Evolutionary conservation across 2,888 invertebrate genomes (phyloP).

Genomic region (Lucinisca nassula): DNA sequence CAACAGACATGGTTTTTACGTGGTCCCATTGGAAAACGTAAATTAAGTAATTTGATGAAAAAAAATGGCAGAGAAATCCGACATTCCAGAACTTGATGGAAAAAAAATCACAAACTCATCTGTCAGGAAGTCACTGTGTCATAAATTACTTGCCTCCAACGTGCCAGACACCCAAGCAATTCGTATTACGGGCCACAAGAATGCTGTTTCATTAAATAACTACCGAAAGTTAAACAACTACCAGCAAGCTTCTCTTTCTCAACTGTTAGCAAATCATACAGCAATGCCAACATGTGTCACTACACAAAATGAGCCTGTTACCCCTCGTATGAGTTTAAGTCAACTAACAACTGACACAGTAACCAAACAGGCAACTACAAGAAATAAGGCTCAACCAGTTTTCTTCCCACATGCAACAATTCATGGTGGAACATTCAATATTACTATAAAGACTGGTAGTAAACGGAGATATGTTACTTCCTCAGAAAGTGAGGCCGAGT

Average conservation of each 20-base stretch:
- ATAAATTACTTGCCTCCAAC: conserved; percentile 20
- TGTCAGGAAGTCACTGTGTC: conserved; percentile 18
- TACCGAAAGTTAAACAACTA: conserved; percentile 12
- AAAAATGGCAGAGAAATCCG: conserved; percentile 15
- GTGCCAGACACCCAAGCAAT: conserved; percentile 29
- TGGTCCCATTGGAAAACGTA: conserved; percentile 5
- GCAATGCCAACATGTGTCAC: neutral
- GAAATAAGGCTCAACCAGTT: neutral
- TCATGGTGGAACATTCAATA: neutral
- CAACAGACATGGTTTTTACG: conserved; percentile 25
- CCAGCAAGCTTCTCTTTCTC: neutral
- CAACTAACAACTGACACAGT: neutral
- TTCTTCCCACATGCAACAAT: neutral
- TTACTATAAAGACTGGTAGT: neutral
- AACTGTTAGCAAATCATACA: neutral
- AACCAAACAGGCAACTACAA: neutral
- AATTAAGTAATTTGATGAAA: conserved; percentile 14
- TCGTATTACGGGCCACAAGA: conserved; percentile 30
- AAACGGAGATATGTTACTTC: neutral
- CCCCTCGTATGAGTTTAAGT: neutral
- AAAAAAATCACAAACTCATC: conserved; percentile 17
- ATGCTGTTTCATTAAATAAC: conserved; percentile 32
- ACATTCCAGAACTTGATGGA: neutral
- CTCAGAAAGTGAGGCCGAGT: neutral
- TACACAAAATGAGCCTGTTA: neutral